Percentiles rank a stretch among this genome's conserved stretches.
These are phyloP conservation scores for Rhynchonycteris naso DNA, from an alignment of 2,797 vertebrate genomes.

Conservation along the genomic window DNA sequence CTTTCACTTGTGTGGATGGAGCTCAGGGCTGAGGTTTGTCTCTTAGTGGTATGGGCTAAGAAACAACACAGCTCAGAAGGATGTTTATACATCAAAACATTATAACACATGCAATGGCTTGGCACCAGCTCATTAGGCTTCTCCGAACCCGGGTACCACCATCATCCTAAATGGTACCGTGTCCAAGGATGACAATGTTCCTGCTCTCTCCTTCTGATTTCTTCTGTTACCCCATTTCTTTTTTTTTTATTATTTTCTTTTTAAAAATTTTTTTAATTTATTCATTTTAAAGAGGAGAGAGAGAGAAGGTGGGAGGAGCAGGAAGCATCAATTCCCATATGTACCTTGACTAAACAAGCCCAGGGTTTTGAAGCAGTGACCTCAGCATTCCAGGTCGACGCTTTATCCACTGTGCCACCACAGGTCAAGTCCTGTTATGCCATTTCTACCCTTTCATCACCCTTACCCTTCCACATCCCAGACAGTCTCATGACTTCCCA, in stretches of 20 bases:
- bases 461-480: neutral
- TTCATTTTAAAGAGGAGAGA: no score
- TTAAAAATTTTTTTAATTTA: no score
- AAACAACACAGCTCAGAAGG: neutral
- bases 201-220: neutral
- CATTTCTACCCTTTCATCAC: neutral
- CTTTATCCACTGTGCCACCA: no score
- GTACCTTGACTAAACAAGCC: no score
- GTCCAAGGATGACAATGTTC: neutral
- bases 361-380: no score
- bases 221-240: neutral
- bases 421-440: neutral
- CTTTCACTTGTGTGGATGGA: neutral
- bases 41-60: neutral
- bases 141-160: neutral
- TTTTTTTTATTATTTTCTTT: no score
- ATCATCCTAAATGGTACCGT: neutral
- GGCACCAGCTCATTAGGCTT: neutral
- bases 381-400: no score
- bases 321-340: no score
- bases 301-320: no score
- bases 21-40: neutral
- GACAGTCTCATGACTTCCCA: neutral
- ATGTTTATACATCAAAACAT: neutral
- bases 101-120: neutral